Percentiles rank a stretch among this genome's conserved stretches.
Evolutionary conservation across 1,140 invertebrate genomes (phyloP).

Genomic region (Drosophila malerkotliana): DNA sequence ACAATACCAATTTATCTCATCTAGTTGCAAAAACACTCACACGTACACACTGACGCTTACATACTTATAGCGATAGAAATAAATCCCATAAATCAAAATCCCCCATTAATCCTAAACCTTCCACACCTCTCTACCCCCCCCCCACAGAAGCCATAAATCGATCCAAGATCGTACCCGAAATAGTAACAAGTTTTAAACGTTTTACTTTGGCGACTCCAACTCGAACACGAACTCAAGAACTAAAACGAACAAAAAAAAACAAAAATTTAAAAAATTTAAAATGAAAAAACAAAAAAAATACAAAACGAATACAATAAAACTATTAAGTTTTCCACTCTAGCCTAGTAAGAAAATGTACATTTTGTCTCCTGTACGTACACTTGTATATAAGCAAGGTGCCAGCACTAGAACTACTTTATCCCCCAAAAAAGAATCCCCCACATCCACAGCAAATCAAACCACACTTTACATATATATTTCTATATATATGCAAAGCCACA

Average conservation of each 20-base stretch:
- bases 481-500: constrained; percentile 26
- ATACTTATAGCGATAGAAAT: constrained; percentile 45
- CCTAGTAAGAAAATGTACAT: constrained; percentile 48
- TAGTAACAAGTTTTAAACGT: constrained; percentile 7
- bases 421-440: background rate
- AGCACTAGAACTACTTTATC: constrained; percentile 27
- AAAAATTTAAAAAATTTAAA: background rate
- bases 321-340: constrained; percentile 49
- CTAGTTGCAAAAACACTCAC: constrained; percentile 31
- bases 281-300: background rate
- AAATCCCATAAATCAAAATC: constrained; percentile 21
- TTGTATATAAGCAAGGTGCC: constrained; percentile 45
- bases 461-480: background rate
- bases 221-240: constrained; percentile 25
- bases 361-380: constrained; percentile 48
- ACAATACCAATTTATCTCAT: constrained; percentile 50
- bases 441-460: constrained; percentile 15
- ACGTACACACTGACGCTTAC: constrained; percentile 28
- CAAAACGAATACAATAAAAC: constrained; percentile 23
- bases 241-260: background rate
- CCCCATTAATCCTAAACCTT: constrained; percentile 7
- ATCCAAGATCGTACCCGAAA: constrained; percentile 22
- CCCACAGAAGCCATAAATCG: constrained; percentile 22
- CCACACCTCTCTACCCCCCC: background rate
- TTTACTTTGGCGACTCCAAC: constrained; percentile 26